These are phyloP conservation scores for Cataglyphis livida DNA, from an alignment of 2,888 invertebrate species.

Conservation along the genomic window DNA sequence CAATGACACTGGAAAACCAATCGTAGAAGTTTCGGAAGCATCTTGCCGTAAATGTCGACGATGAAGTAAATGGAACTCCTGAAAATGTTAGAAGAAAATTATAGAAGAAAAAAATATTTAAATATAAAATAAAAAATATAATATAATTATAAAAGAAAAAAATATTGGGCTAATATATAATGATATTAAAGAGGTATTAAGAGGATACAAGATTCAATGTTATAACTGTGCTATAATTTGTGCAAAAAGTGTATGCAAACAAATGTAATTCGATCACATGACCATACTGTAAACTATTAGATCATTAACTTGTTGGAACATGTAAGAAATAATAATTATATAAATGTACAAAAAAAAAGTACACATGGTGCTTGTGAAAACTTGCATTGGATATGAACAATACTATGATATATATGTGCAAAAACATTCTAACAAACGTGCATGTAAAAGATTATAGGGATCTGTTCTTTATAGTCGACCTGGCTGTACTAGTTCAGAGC, in stretches of 20 bases:
- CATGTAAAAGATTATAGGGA: background rate
- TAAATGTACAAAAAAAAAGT: background rate
- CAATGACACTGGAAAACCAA: slow-evolving; percentile 78
- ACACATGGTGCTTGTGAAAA: background rate
- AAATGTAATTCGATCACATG: slow-evolving; percentile 42
- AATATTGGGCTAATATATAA: background rate
- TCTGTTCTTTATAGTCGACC: no score
- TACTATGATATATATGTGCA: background rate
- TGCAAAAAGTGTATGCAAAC: slow-evolving; percentile 21
- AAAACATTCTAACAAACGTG: slow-evolving; percentile 18
- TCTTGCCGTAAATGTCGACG: slow-evolving; percentile 70
- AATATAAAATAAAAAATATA: no score
- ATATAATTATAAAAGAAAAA: background rate
- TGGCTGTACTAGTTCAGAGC: no score
- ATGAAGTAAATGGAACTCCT: slow-evolving; percentile 78
- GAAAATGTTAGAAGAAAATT: slow-evolving; percentile 49
- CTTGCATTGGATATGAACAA: background rate
- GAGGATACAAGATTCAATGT: slow-evolving; percentile 39
- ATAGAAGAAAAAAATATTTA: background rate
- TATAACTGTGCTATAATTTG: slow-evolving; percentile 30
- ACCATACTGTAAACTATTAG: slow-evolving; percentile 27
- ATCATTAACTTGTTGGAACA: slow-evolving; percentile 63
- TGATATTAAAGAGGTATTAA: background rate
- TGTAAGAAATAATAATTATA: slow-evolving; percentile 64
- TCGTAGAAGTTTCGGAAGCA: slow-evolving; percentile 81